Conservation (phyloP, 2,797 vertebrate species). For the Gymnocypris eckloni region DNA sequence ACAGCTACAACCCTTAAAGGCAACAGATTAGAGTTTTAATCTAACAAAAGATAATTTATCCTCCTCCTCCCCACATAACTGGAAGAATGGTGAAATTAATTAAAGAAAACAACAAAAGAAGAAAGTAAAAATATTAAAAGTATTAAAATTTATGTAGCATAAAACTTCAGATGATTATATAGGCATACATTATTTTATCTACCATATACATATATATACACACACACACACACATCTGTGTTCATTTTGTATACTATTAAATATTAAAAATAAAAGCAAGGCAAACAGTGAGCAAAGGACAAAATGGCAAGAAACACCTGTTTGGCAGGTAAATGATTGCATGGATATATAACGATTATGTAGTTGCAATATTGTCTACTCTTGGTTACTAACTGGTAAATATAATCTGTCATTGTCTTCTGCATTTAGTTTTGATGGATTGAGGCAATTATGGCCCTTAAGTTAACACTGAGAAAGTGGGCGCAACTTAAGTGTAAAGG, state of each 20-base stretch:
- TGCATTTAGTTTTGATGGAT: not conserved
- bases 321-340: constrained; percentile 7
- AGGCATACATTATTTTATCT: not conserved
- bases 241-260: too few relatives aligned
- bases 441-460: not conserved
- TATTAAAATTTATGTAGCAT: not conserved
- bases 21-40: not conserved
- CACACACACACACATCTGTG: too few relatives aligned
- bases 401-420: not conserved
- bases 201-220: not conserved
- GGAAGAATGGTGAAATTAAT: not conserved
- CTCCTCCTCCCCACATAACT: not conserved
- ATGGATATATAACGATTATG: not conserved
- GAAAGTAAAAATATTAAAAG: not conserved
- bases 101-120: not conserved
- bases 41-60: not conserved
- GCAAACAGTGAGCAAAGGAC: not conserved
- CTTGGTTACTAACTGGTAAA: not conserved
- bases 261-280: not conserved
- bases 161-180: not conserved
- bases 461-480: not conserved
- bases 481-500: not conserved
- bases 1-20: not conserved
- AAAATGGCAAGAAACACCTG: not conserved
- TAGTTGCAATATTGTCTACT: not conserved